Evolutionary conservation across 2,888 invertebrate genomes (phyloP), one percentile per base, ranked within the genome.

Genomic region (Marronus borbonicus): DNA sequence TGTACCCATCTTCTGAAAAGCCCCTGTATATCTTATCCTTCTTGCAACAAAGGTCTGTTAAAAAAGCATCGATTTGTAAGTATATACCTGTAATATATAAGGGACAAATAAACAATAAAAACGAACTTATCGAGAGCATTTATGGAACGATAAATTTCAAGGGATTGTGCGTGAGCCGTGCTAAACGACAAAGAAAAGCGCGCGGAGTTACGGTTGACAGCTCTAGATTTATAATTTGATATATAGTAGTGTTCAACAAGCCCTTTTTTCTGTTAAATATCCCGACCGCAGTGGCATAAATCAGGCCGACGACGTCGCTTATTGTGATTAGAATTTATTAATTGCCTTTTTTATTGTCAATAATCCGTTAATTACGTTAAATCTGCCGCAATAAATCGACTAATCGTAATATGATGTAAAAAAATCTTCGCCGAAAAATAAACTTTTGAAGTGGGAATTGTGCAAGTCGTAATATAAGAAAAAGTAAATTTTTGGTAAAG

Each of bases 281-380:
- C 14, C 72, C 39, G 44, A 28, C 20, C 60, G 24, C 60, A 70
- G 44, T 14, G 31, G 39, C 60, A 60, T 74, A 77, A 77, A 60
- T 77, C 72, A 77, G 49, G 70, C 70, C 72, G 70, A 49, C 55
- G 76, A 60, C 68, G 68, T 39, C 68, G 68, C 39, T 76, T 76
- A 68, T 76, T 60, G 70, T 69, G 69, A 77, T 77, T 77, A 72
- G 77, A 77, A 72, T 55, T 70, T 77, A 77, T 77, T 70, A 77
- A 77, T 77, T 64, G 77, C 72, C 52, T 74, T 74, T 60, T 55
- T 72, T 60, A 24, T 60, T 44, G 28, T 44, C 20, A 44, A 20
- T 74, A 74, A 74, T 74, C 72, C 49, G 39, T 60, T 74, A 74
- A 60, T 74, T 60, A 62, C 36, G 60, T 49, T 62, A 60, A 60